Percentiles rank a stretch among this genome's conserved stretches.
Evolutionary conservation across 2,888 invertebrate genomes (phyloP).

Genomic region (Anaspis maculata): DNA sequence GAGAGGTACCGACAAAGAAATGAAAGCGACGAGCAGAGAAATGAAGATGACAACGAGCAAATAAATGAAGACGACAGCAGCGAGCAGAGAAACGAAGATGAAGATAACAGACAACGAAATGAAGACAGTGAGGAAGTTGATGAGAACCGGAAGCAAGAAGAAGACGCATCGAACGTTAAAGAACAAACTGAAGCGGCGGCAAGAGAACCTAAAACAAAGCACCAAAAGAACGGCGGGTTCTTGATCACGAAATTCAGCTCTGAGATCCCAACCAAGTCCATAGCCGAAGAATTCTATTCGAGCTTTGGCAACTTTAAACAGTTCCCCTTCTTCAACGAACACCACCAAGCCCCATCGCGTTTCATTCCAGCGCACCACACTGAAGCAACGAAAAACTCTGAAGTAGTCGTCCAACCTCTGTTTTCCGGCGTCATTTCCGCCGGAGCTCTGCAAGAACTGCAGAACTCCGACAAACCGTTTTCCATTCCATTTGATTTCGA

Average conservation of each 20-base stretch:
- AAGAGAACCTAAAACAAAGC: too few relatives aligned
- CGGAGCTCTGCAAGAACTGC: slow-evolving; percentile 26
- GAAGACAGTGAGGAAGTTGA: slow-evolving; percentile 9
- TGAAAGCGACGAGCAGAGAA: slow-evolving; percentile 8
- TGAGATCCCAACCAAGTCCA: too few relatives aligned
- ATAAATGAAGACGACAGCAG: slow-evolving; percentile 15
- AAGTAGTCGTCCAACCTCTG: slow-evolving; percentile 28
- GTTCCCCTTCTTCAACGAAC: too few relatives aligned
- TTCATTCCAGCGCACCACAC: too few relatives aligned
- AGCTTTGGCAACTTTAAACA: too few relatives aligned
- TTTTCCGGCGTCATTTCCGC: slow-evolving; percentile 28
- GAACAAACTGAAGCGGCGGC: too few relatives aligned
- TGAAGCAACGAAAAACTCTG: slow-evolving; percentile 12
- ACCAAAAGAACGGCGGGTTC: too few relatives aligned
- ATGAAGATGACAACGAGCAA: slow-evolving; percentile 8
- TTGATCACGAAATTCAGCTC: too few relatives aligned
- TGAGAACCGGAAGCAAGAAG: slow-evolving; percentile 6
- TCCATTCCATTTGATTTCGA: slow-evolving; percentile 34
- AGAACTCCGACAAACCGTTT: slow-evolving; percentile 29
- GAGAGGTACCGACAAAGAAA: slow-evolving; percentile 5
- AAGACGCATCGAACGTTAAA: slow-evolving; percentile 8
- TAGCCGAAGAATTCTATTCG: too few relatives aligned
- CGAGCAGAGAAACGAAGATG: slow-evolving; percentile 11
- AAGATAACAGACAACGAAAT: slow-evolving; percentile 7
- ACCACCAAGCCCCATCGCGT: too few relatives aligned